Evolutionary conservation across 2,888 invertebrate species (phyloP).

Genomic region (Thecophora atra): DNA sequence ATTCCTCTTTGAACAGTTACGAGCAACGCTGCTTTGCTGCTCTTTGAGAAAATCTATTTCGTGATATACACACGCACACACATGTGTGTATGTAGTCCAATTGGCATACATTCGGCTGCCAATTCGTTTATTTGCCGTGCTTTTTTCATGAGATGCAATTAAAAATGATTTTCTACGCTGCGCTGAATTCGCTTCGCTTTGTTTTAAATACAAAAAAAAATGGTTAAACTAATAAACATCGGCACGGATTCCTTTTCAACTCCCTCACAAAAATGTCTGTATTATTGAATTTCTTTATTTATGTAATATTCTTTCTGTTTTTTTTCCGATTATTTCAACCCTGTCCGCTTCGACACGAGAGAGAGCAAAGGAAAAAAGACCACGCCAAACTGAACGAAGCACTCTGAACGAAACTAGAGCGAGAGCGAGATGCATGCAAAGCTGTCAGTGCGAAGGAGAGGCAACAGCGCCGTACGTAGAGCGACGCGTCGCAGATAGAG

Average conservation of each 20-base stretch:
- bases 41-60: too few species aligned
- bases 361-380: constrained; percentile 5
- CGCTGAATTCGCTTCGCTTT: background rate
- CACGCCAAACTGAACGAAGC: constrained; percentile 16
- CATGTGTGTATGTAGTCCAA: too few species aligned
- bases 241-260: background rate
- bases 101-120: too few species aligned
- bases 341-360: constrained; percentile 2
- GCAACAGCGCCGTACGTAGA: constrained; percentile 25
- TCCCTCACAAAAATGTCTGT: background rate
- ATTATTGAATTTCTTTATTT: background rate
- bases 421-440: constrained; percentile 40
- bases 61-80: too few species aligned
- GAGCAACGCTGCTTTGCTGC: too few species aligned
- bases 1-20: too few species aligned
- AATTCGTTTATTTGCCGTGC: too few species aligned
- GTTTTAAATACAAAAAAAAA: background rate
- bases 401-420: constrained; percentile 9
- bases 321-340: constrained; percentile 10
- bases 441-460: constrained; percentile 45
- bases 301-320: background rate
- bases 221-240: background rate
- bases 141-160: too few species aligned
- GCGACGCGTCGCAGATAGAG: constrained; percentile 41
- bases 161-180: background rate